Evolutionary conservation across 1,140 invertebrate species (phyloP).

Genomic region (Coptotermes formosanus): DNA sequence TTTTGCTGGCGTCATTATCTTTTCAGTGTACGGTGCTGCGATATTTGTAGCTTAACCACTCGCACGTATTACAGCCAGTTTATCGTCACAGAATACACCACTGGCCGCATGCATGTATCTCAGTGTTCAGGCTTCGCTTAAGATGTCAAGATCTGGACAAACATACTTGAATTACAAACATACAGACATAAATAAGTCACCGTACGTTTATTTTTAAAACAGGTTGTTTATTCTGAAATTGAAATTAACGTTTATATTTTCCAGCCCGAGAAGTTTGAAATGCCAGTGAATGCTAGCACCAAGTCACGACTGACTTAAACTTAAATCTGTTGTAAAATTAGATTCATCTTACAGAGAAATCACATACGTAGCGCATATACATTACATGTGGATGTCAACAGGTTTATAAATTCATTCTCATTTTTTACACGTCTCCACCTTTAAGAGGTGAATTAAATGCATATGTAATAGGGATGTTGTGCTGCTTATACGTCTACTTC

Average conservation of each 20-base stretch:
- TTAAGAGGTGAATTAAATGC: background rate
- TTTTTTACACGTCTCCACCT: background rate
- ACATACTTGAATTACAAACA: too few relatives aligned
- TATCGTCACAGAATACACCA: too few relatives aligned
- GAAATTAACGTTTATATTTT: background rate
- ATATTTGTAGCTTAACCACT: too few relatives aligned
- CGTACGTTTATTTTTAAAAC: background rate
- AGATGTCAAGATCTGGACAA: too few relatives aligned
- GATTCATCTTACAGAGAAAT: background rate
- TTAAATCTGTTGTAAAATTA: background rate
- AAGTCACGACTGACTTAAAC: background rate
- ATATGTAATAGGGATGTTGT: background rate
- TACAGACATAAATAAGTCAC: too few relatives aligned
- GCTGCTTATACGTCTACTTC: background rate
- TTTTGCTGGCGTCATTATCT: too few relatives aligned
- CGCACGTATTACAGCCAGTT: too few relatives aligned
- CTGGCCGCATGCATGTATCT: too few relatives aligned
- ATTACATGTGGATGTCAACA: background rate
- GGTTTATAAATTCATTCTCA: background rate
- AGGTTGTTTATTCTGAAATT: background rate
- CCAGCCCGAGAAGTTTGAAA: background rate
- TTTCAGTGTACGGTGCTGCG: too few relatives aligned
- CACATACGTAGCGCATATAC: background rate
- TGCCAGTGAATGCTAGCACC: background rate
- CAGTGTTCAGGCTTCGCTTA: too few relatives aligned